Conservation (phyloP, 1,140 invertebrate genomes). For the Heterodera schachtii region DNA sequence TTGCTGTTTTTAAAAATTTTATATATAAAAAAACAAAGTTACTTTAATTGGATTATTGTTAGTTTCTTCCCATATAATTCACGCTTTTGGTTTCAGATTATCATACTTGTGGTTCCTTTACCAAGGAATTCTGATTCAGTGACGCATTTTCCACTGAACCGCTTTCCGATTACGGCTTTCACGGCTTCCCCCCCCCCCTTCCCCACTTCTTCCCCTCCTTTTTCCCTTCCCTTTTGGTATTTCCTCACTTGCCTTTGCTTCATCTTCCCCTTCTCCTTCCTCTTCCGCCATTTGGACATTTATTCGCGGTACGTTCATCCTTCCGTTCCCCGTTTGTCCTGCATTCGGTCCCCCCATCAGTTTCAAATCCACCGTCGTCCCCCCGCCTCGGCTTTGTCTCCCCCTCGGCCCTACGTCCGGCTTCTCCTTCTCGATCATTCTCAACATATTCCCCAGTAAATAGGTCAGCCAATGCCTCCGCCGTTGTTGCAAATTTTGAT, state of each 20-base stretch:
- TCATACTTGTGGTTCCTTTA: no score
- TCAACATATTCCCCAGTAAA: conserved; percentile 24
- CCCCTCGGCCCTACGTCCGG: background rate
- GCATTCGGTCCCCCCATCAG: background rate
- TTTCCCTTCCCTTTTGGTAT: background rate
- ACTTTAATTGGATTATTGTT: no score
- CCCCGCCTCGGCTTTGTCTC: background rate
- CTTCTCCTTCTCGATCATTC: conserved; percentile 2
- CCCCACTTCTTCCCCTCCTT: no score
- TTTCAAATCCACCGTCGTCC: background rate
- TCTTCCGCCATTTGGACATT: background rate
- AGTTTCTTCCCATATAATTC: no score
- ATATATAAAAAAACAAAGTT: no score
- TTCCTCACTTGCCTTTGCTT: no score
- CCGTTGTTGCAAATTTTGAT: background rate
- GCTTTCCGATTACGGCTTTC: background rate
- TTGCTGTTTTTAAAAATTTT: no score
- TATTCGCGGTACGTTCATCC: background rate
- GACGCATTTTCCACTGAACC: background rate
- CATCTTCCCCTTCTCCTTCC: background rate
- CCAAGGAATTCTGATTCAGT: no score
- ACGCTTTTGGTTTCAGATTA: no score
- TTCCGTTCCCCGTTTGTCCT: background rate
- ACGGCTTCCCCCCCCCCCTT: background rate
- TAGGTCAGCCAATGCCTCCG: conserved; percentile 22